phyloP scores from a whole-genome alignment of 2,113 vertebrate genomes.

The Ondatra zibethicus region DNA sequence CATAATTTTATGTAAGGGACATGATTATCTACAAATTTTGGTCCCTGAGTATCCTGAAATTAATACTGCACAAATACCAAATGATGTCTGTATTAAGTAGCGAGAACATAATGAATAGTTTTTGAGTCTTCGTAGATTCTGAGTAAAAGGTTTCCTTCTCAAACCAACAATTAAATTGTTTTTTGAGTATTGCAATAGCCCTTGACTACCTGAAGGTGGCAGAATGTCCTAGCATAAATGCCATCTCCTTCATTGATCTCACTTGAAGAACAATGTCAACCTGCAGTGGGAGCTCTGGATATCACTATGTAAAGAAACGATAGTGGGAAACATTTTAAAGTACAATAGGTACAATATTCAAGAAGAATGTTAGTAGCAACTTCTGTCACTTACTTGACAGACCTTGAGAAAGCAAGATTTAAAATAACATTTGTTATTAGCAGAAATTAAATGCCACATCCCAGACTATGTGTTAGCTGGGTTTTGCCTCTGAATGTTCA shows the following conservation, averaged over 20 bases:
- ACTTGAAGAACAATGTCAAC: neutral
- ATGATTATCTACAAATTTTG: neutral
- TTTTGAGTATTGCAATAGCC: constrained; percentile 21
- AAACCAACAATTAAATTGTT: neutral
- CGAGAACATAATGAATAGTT: neutral
- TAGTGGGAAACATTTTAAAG: neutral
- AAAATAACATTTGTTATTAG: neutral
- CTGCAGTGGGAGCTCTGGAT: neutral
- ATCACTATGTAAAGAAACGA: neutral
- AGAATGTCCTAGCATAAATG: constrained; percentile 59
- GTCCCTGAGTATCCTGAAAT: neutral
- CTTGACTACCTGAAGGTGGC: constrained; percentile 71
- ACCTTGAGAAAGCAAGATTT: neutral
- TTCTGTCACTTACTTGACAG: neutral
- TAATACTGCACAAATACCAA: too few relatives aligned
- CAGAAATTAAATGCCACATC: neutral
- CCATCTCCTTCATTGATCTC: neutral
- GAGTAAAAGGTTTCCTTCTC: neutral
- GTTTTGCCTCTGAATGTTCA: neutral
- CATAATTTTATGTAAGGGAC: neutral
- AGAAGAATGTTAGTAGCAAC: neutral
- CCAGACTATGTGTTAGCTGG: neutral
- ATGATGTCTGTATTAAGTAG: neutral
- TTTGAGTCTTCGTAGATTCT: neutral
- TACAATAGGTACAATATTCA: neutral